Percentiles rank a stretch among this genome's conserved stretches.
These are phyloP conservation scores for Hymenopus coronatus DNA, from an alignment of 2,888 invertebrate species.

Conservation along the genomic window DNA sequence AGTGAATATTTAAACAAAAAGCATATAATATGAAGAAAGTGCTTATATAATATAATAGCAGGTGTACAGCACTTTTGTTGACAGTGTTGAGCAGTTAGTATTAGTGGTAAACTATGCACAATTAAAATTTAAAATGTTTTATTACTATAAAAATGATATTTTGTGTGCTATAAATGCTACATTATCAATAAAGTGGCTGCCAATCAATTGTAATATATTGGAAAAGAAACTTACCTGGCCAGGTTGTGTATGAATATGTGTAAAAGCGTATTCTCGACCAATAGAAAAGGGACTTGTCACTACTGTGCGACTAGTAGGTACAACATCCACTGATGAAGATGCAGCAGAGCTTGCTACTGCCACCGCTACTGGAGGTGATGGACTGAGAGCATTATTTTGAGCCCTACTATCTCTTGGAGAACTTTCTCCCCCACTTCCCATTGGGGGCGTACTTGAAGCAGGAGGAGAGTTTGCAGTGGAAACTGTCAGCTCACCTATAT, in stretches of 20 bases:
- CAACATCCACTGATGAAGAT: constrained; percentile 28
- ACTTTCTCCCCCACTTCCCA: constrained; percentile 40
- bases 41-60: too few species aligned
- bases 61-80: too few species aligned
- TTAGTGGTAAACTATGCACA: too few species aligned
- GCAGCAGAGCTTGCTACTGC: constrained; percentile 19
- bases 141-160: too few species aligned
- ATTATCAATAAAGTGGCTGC: neutral
- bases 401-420: constrained; percentile 41
- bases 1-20: too few species aligned
- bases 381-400: constrained; percentile 38
- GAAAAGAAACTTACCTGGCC: constrained; percentile 62
- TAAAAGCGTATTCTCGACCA: constrained; percentile 76
- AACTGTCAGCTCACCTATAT: constrained; percentile 53
- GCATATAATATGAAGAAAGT: too few species aligned
- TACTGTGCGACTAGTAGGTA: constrained; percentile 38
- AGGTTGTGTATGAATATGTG: constrained; percentile 90
- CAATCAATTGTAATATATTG: neutral
- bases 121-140: too few species aligned
- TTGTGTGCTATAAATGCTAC: neutral
- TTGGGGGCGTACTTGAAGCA: constrained; percentile 45
- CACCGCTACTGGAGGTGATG: constrained; percentile 43
- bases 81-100: too few species aligned
- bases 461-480: constrained; percentile 58
- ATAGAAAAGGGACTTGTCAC: constrained; percentile 45